Base-by-base conservation (phyloP, 2,797 vertebrate genomes). In the Corythornis leucogaster region DNA sequence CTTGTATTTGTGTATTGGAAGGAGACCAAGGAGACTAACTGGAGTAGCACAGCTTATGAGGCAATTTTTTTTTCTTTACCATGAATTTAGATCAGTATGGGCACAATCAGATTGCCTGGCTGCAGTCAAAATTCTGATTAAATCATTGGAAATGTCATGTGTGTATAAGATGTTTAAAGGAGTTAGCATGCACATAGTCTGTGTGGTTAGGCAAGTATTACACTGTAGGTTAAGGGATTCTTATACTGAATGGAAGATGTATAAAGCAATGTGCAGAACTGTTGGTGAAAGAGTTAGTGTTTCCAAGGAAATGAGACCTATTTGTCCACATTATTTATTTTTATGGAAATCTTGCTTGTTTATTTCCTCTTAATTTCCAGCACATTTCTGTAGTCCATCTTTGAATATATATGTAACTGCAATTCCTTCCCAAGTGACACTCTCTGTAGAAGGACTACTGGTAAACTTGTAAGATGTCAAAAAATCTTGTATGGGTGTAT, bases 131-230 rank as follows among this genome's bases (percentile, higher is more conserved):
- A 55, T 69, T 66, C 31, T 46, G 46, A 61, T 62, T 15, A 81
- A 79, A 58, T 81, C 6, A 21, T 12, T 61, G 70, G 43, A 54
- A 61, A 22, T 33, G n/a, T 15, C 38, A 31, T 8, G 35, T 11
- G 6, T n/a, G 7, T 50, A 25, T 42, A 26, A 58, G 30, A 50
- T 35, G 18, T 38, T 28, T 75, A 31, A 82, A 89, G 15, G 30
- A 75, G 31, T 40, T 70, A 35, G 71, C 78, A 75, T 58, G 33
- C 8, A 21, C 5, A 53, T 15, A 69, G 21, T 66, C 38, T 73
- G 0, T 58, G 45, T 48, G 10, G 8, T 51, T 59, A 35, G 2
- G 0, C 43, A 71, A 61, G 12, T n/a, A 30, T 38, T 67, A 12
- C 0, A 0, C 8, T 58, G 10, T 8, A 51, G 33, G 6, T 70